phyloP scores from a whole-genome alignment of 92 coral and sea anemone species.

The Chrysogorgia sp. region DNA sequence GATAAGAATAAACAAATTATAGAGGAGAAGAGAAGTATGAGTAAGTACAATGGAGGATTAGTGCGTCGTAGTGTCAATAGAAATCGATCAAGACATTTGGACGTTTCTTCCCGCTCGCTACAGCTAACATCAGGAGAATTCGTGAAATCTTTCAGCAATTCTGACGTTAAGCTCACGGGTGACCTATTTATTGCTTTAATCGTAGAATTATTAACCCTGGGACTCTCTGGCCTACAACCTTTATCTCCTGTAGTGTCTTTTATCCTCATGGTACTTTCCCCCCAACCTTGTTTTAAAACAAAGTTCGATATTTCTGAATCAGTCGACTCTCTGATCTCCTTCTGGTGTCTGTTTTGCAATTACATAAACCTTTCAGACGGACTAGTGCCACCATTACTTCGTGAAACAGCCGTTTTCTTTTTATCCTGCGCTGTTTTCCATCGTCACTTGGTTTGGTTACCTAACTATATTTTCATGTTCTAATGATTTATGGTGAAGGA shows the following conservation, averaged over 20 bases:
- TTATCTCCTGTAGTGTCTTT: background rate
- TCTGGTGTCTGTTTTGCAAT: slow-evolving; percentile 14
- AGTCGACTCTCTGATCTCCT: background rate
- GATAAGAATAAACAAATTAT: too few relatives aligned
- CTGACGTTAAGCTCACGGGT: slow-evolving; percentile 74
- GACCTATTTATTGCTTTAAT: slow-evolving; percentile 40
- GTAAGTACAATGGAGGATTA: too few relatives aligned
- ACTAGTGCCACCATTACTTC: background rate
- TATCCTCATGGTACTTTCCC: too few relatives aligned
- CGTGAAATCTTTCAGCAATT: slow-evolving; percentile 92
- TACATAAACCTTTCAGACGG: background rate
- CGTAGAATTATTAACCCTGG: background rate
- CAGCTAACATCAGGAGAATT: slow-evolving; percentile 84
- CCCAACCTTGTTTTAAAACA: background rate
- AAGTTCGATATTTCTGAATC: background rate
- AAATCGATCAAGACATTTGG: too few relatives aligned
- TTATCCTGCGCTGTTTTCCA: background rate
- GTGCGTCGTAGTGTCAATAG: too few relatives aligned
- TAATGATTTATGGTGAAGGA: background rate
- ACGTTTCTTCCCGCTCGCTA: too few relatives aligned
- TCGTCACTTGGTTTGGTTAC: background rate
- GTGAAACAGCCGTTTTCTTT: background rate
- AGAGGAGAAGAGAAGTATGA: too few relatives aligned
- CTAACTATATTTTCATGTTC: background rate
- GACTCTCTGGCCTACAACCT: background rate